Evolutionary conservation across 1,140 invertebrate genomes (phyloP).

Genomic region (Macrocentrus cingulum): DNA sequence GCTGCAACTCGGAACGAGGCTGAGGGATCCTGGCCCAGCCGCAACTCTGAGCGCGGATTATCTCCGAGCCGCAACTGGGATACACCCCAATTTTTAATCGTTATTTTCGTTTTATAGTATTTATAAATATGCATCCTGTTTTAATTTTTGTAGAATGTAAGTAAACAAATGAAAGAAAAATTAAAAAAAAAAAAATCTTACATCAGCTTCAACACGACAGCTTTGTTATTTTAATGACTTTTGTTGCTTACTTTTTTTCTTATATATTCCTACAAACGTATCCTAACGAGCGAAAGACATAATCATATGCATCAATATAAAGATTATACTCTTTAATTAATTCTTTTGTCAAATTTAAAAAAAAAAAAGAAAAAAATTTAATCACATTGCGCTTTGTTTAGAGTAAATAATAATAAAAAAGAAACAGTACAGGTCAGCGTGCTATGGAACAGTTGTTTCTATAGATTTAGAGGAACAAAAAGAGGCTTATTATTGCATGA

Average conservation of each 20-base stretch:
- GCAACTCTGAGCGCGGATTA: too few relatives aligned
- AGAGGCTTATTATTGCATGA: conserved; percentile 12
- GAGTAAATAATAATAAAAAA: background rate
- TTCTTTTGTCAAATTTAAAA: background rate
- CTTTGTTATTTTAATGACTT: background rate
- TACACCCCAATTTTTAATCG: too few relatives aligned
- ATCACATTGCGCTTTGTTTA: conserved; percentile 8
- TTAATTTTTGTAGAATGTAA: conserved; percentile 19
- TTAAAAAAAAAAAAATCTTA: conserved; percentile 2
- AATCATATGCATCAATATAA: conserved; percentile 5
- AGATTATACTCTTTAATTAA: background rate
- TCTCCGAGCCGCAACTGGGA: too few relatives aligned
- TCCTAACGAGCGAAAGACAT: conserved; percentile 8
- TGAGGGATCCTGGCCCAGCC: too few relatives aligned
- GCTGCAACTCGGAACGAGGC: too few relatives aligned
- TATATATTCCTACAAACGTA: background rate
- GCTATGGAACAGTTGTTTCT: conserved; percentile 4
- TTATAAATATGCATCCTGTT: conserved; percentile 14
- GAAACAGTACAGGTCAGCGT: too few relatives aligned
- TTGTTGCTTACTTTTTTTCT: conserved; percentile 2
- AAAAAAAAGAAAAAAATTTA: too few relatives aligned
- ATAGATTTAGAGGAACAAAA: background rate
- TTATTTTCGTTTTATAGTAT: conserved; percentile 14
- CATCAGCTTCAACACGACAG: background rate
- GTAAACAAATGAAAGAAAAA: background rate